Evolutionary conservation across 2,113 vertebrate species (phyloP).

Genomic region (Rhea pennata): DNA sequence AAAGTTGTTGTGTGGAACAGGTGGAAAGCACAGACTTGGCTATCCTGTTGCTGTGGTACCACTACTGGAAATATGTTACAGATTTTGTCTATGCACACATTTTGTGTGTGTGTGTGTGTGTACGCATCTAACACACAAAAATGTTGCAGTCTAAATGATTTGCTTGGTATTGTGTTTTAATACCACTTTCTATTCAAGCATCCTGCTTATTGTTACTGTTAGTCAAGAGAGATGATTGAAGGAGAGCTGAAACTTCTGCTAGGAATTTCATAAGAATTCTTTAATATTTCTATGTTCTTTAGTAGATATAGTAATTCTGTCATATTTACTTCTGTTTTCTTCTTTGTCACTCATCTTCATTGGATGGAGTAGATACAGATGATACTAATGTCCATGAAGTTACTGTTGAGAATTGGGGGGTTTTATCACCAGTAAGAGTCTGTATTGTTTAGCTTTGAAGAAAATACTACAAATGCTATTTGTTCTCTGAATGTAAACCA

Average conservation of each 20-base stretch:
- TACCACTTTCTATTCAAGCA: accelerated
- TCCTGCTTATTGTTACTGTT: not conserved
- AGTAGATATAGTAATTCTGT: not conserved
- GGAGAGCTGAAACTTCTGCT: not conserved
- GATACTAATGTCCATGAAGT: not conserved
- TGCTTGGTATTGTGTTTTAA: accelerated
- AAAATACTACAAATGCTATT: not conserved
- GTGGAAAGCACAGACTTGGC: not conserved
- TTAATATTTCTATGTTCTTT: not conserved
- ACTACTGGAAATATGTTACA: accelerated
- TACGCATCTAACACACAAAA: too few species aligned
- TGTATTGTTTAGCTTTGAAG: not conserved
- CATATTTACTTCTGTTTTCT: not conserved
- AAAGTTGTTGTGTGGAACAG: not conserved
- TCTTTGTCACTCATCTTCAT: accelerated
- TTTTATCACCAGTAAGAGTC: not conserved
- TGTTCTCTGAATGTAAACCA: not conserved
- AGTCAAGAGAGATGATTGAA: accelerated
- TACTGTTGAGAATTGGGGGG: not conserved
- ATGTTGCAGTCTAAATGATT: accelerated
- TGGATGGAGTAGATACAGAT: not conserved
- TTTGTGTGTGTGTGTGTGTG: not conserved
- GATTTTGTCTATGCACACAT: accelerated
- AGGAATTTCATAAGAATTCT: not conserved
- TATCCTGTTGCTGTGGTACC: not conserved